A percentile compares a stretch with the other conserved stretches of the same genome.
Conservation (phyloP, 2,113 vertebrate genomes). For the Phyllostomus discolor region DNA sequence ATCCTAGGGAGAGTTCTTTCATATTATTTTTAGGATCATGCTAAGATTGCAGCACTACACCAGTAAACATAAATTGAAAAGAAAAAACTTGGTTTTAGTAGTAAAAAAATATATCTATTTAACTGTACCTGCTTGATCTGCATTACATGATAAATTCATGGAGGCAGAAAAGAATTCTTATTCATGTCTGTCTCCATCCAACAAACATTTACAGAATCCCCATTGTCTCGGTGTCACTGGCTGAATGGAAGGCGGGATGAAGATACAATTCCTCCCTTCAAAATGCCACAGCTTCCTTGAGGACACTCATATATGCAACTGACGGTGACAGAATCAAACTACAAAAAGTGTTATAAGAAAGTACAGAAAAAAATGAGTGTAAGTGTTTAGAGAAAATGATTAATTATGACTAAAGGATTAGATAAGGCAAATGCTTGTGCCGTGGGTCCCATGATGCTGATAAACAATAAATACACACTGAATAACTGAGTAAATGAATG, state of each 20-base stretch:
- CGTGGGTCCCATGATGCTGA: background rate
- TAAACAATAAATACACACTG: conserved; percentile 1
- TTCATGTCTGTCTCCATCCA: background rate
- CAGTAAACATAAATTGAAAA: background rate
- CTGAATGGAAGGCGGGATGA: background rate
- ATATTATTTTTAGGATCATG: background rate
- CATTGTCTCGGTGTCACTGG: background rate
- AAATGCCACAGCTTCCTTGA: background rate
- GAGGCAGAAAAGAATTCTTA: background rate
- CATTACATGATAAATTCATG: background rate
- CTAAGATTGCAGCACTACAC: background rate
- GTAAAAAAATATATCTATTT: background rate
- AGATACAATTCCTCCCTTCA: background rate
- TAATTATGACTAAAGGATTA: conserved; percentile 9
- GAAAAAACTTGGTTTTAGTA: background rate
- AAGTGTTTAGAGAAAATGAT: background rate
- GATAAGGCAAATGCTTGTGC: background rate
- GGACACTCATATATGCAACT: background rate
- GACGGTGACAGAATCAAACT: background rate
- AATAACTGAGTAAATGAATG: conserved; percentile 25
- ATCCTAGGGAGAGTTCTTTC: background rate
- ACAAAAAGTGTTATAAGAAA: background rate
- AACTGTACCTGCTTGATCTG: background rate
- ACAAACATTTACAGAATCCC: background rate
- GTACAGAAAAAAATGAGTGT: background rate